These are phyloP conservation scores for Notarius lentiginosus DNA, from an alignment of 2,113 vertebrate genomes.

Conservation along the genomic window DNA sequence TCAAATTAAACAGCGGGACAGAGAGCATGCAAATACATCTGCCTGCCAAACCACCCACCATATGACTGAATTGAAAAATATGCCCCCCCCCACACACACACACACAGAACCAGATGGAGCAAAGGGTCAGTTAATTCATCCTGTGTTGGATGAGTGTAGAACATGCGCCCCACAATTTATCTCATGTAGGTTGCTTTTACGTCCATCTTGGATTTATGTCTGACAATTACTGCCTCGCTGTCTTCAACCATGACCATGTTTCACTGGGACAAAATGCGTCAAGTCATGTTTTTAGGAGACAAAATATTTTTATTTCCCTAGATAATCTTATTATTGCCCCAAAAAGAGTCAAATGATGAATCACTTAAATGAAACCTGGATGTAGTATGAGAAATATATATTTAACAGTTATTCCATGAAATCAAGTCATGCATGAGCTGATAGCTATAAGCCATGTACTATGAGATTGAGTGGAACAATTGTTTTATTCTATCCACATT, in stretches of 20 bases:
- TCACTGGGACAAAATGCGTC: background rate
- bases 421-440: too few relatives aligned
- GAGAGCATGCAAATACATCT: conserved; percentile 52
- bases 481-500: too few relatives aligned
- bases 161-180: conserved; percentile 16
- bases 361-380: background rate
- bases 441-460: too few relatives aligned
- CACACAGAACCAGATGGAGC: conserved; percentile 34
- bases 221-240: background rate
- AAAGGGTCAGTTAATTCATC: conserved; percentile 40
- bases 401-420: too few relatives aligned
- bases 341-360: background rate
- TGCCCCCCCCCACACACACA: background rate
- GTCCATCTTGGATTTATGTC: conserved; percentile 3
- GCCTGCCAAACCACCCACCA: conserved; percentile 49
- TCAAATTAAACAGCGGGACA: conserved; percentile 54
- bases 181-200: conserved; percentile 17
- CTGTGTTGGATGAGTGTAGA: conserved; percentile 31
- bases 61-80: conserved; percentile 29
- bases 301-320: background rate
- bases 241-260: conserved; percentile 5
- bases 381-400: background rate
- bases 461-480: too few relatives aligned
- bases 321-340: background rate
- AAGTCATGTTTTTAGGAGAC: background rate